Base-by-base conservation (phyloP, 64 coral and sea anemone genomes). In the Dendronephthya gigantea region DNA sequence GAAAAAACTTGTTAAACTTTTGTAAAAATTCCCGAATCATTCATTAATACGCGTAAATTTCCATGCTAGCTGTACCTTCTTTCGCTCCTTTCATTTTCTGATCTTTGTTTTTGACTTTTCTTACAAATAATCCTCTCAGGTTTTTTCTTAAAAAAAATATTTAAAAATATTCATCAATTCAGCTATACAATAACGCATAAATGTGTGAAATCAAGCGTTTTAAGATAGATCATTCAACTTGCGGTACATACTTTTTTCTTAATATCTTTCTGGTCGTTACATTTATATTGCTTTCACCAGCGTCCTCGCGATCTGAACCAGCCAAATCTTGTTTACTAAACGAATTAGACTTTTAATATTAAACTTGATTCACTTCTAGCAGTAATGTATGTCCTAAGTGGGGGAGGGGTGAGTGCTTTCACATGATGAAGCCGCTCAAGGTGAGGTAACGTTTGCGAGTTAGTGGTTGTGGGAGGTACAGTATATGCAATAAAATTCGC, bases 91-190 rank as follows among this genome's bases (percentile, higher is more conserved):
- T 89, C 38, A 51, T 37, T 48, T 89, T 89, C 82, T 89, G 81
- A 62, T 88, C 86, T 37, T 82, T 96, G 25, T 62, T 96, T 47
- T 96, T 92, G 1, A 91, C 94, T 84, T 79, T 91, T 49, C 90
- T 93, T 2, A 84, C 95, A 85, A 98, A 90, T 49, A 98, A 98
- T 34, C 88, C 87, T 50, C 91, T 93, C 40, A 98, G 90, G 49
- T 91, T 93, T 89, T 93, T 98, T 50, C 95, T 98, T 84, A 31
- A 81, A 27, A 39, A 32, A 36, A n/a, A n/a, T n/a, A n/a, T n/a
- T n/a, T 22, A 39, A 50, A 39, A 62, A 41, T n/a, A n/a, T n/a
- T n/a, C n/a, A n/a, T n/a, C n/a, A n/a, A n/a, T n/a, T n/a, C n/a
- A n/a, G n/a, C n/a, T n/a, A n/a, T n/a, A n/a, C n/a, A n/a, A n/a